A percentile compares a stretch with the other conserved stretches of the same genome.
Conservation (phyloP, 2,888 invertebrate genomes). For the Ormyrus pomaceus region DNA sequence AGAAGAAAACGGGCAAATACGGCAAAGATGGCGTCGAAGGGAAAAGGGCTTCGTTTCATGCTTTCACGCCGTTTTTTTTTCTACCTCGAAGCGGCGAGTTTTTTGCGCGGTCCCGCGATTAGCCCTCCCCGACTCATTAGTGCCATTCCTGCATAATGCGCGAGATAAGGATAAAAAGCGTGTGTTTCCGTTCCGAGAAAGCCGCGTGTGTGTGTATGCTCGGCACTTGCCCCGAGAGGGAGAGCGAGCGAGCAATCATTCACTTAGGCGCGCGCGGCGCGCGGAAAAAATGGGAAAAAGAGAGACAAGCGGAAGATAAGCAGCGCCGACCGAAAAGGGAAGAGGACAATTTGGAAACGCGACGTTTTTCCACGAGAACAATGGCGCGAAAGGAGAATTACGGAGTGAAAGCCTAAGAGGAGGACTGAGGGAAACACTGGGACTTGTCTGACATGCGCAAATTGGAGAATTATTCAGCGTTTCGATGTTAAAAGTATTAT, state of each 20-base stretch:
- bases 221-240: no score
- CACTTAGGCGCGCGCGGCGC: neutral
- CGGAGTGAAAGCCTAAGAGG: no score
- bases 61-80: slow-evolving; percentile 43
- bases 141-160: slow-evolving; percentile 44
- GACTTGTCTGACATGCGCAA: no score
- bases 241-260: slow-evolving; percentile 19
- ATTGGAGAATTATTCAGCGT: no score
- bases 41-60: slow-evolving; percentile 45
- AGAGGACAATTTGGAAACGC: no score
- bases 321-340: no score
- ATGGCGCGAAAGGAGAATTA: no score
- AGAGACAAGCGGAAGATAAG: no score
- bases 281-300: slow-evolving; percentile 7
- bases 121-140: slow-evolving; percentile 45
- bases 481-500: no score
- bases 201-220: neutral
- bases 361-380: no score
- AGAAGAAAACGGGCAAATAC: slow-evolving; percentile 21
- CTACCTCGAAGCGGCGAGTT: neutral
- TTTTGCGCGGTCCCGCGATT: slow-evolving; percentile 21
- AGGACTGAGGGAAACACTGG: no score
- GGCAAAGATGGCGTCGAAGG: neutral
- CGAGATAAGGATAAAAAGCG: slow-evolving; percentile 43
- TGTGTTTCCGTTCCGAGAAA: slow-evolving; percentile 47